Base-by-base conservation (phyloP, 2,888 invertebrate genomes). In the Chloroclysta siterata region DNA sequence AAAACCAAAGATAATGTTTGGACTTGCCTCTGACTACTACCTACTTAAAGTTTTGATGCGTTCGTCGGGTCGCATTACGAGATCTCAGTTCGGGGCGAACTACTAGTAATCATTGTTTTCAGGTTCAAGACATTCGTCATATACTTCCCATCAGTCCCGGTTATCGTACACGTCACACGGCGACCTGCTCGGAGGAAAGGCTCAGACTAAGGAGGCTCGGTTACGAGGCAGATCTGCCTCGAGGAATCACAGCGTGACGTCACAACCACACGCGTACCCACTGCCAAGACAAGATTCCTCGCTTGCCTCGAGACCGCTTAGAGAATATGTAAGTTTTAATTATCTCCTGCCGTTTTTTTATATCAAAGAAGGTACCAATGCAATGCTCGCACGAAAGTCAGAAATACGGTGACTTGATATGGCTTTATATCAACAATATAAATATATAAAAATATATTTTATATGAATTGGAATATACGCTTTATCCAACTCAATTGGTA, bases 121-220 rank as follows among this genome's bases (percentile, higher is more conserved):
- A 94, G 97, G 97, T 77, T 97, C 98, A 72, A 95, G 98, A 75
- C 98, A 98, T 90, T 98, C 98, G 73, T 98, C 98, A 77, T 98
- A 98, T 93, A 98, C 98, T 75, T 98, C 98, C 68, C 98, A 98
- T 88, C 97, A 97, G 80, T 98, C 98, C 63, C 95, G 98, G 77
- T 94, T 98, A 81, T 98, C 98, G 63, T 98, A 98, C 88, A 98
- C 98, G 70, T 98, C 98, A 41, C 98, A 98, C 89, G 97, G 97
- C 55, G 98, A 98, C 93, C 94, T 98, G 73, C 94, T 98, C 70
- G 97, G 97, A 59, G 94, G 94, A 64, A 94, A 94, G 67, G 93
- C 94, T 41, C 95, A 97, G 94, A 98, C 98, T 71, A 98, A 98
- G 88, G 97, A 98, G 87, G 96, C 96, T 75, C 95, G 96, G 81